Evolutionary conservation across 1,140 invertebrate species (phyloP).

Genomic region (Aricia agestis): DNA sequence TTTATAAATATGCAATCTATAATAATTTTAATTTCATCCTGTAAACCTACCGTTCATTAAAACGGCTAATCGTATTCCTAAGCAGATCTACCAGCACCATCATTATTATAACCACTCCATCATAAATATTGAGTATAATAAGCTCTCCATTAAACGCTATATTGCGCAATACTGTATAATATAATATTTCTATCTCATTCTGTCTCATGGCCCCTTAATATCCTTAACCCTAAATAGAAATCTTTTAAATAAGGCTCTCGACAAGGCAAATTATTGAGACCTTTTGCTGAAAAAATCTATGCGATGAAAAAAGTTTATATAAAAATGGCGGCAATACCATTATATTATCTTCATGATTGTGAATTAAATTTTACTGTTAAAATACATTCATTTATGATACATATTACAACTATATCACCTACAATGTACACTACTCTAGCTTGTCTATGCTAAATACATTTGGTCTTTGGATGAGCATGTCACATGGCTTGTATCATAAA

Average conservation of each 20-base stretch:
- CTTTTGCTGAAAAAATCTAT: background rate
- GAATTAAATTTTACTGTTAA: background rate
- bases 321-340: background rate
- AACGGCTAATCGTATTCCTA: conserved; percentile 28
- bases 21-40: background rate
- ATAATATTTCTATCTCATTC: conserved; percentile 31
- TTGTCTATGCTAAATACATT: conserved; percentile 68
- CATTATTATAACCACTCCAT: conserved; percentile 41
- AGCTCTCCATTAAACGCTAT: conserved; percentile 36
- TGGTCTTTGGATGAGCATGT: conserved; percentile 74
- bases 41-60: conserved; percentile 4
- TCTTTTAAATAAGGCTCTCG: conserved; percentile 56
- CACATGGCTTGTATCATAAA: conserved; percentile 67
- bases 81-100: conserved; percentile 71
- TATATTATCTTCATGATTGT: background rate
- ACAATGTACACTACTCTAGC: conserved; percentile 57
- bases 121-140: conserved; percentile 35
- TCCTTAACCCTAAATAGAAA: conserved; percentile 50
- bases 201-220: conserved; percentile 55
- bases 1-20: background rate
- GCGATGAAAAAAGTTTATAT: background rate
- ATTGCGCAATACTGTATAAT: conserved; percentile 29
- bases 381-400: conserved; percentile 36
- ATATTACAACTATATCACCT: conserved; percentile 42
- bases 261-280: conserved; percentile 44